A percentile compares a stretch with the other conserved stretches of the same genome.
Conservation (phyloP, 2,888 invertebrate species). For the Heliconius hortense region DNA sequence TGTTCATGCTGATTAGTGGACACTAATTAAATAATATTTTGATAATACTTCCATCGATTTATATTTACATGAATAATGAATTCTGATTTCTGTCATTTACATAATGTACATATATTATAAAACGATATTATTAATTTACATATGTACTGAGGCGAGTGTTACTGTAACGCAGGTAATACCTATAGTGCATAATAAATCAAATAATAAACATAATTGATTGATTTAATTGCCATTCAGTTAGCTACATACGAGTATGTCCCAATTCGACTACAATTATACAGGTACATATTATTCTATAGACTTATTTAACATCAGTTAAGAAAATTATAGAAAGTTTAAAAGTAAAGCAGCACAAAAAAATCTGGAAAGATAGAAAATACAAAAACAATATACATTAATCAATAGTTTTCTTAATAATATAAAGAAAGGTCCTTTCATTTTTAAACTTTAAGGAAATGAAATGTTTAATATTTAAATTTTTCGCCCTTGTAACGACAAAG, state of each 20-base stretch:
- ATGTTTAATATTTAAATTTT: no score
- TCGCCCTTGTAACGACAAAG: no score
- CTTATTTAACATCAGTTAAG: not conserved
- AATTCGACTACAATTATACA: not conserved
- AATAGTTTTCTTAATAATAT: not conserved
- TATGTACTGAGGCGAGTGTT: not conserved
- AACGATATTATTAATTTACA: not conserved
- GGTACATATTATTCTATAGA: not conserved
- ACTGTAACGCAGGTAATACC: no score
- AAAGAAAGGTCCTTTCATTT: no score
- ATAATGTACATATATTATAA: not conserved
- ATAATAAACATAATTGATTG: no score
- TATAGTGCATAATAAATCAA: no score
- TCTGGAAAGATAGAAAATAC: not conserved
- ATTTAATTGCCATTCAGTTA: not conserved
- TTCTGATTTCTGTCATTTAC: not conserved
- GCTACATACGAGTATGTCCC: not conserved
- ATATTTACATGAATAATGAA: conserved; percentile 9
- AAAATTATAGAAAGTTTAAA: not conserved
- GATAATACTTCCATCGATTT: conserved; percentile 3
- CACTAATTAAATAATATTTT: conserved; percentile 10
- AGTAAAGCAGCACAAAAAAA: no score
- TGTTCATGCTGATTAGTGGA: not conserved
- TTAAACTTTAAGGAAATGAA: no score
- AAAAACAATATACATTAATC: not conserved